Conservation (phyloP, 2,113 vertebrate genomes). For the Procavia capensis region DNA sequence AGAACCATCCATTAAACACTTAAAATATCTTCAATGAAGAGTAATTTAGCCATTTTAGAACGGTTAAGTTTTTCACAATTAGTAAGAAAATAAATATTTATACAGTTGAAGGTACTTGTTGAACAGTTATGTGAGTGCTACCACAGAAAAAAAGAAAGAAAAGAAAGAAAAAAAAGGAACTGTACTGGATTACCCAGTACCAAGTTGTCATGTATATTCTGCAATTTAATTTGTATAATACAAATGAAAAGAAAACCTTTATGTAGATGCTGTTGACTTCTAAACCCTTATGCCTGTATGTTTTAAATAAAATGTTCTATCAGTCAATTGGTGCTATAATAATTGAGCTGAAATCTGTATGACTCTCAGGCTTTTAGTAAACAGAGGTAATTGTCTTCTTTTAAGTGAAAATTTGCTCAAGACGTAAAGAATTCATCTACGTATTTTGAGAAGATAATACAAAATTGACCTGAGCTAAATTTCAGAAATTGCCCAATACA, state of each 20-base stretch:
- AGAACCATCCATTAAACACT: slow-evolving; percentile 68
- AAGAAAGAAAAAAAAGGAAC: too few relatives aligned
- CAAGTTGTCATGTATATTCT: slow-evolving; percentile 49
- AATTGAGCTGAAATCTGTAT: background rate
- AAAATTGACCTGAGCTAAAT: background rate
- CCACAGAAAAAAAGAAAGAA: too few relatives aligned
- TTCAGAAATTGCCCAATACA: background rate
- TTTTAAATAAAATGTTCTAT: slow-evolving; percentile 35
- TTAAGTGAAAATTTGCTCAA: background rate
- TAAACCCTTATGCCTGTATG: background rate
- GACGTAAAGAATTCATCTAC: background rate
- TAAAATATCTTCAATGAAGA: slow-evolving; percentile 73
- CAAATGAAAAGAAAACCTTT: slow-evolving; percentile 43
- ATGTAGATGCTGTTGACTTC: background rate
- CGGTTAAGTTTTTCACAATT: slow-evolving; percentile 73
- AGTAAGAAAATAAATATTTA: slow-evolving; percentile 81
- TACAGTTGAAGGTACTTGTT: slow-evolving; percentile 67
- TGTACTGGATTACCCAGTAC: slow-evolving; percentile 48
- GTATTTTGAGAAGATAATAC: background rate
- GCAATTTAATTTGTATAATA: background rate
- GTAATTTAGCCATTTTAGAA: slow-evolving; percentile 65
- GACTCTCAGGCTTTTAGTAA: background rate
- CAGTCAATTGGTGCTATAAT: background rate
- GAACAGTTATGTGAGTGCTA: slow-evolving; percentile 51
- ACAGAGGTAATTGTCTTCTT: background rate